phyloP scores from a whole-genome alignment of 1,140 invertebrate species.

The Trichonephila clavata region DNA sequence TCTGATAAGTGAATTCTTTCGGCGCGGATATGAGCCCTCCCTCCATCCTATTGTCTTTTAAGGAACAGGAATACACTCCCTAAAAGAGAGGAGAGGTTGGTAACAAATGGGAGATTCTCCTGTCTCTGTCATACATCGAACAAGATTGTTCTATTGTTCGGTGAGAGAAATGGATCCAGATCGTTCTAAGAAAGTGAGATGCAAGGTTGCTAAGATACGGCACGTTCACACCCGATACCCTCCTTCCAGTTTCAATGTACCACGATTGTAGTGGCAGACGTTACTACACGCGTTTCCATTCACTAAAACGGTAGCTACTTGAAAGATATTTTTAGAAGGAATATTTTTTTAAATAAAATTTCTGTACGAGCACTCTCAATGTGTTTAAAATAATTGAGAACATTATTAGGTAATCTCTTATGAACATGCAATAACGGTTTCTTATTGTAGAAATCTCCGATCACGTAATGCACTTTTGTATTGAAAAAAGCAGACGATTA shows the following conservation, averaged over 20 bases:
- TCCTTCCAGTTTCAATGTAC: neutral
- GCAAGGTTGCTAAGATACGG: slow-evolving; percentile 43
- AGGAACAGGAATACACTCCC: neutral
- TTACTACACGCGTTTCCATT: neutral
- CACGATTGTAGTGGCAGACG: neutral
- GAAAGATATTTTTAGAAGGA: neutral
- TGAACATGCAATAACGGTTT: neutral
- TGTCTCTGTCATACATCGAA: slow-evolving; percentile 40
- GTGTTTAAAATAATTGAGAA: slow-evolving; percentile 15
- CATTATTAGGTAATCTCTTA: neutral
- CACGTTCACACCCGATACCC: neutral
- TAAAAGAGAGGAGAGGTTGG: neutral
- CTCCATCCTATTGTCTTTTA: neutral
- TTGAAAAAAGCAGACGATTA: too few relatives aligned
- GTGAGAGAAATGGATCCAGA: slow-evolving; percentile 56
- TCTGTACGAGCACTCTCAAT: neutral
- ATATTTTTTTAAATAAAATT: neutral
- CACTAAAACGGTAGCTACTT: neutral
- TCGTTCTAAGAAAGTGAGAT: slow-evolving; percentile 49
- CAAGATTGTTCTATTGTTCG: slow-evolving; percentile 26
- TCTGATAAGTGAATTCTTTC: slow-evolving; percentile 50
- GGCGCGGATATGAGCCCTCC: slow-evolving; percentile 21
- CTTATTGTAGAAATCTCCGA: neutral
- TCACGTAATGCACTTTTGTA: too few relatives aligned
- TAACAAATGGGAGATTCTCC: neutral